Base-by-base conservation (phyloP, 2,888 invertebrate species). In the Heteropelma amictum region DNA sequence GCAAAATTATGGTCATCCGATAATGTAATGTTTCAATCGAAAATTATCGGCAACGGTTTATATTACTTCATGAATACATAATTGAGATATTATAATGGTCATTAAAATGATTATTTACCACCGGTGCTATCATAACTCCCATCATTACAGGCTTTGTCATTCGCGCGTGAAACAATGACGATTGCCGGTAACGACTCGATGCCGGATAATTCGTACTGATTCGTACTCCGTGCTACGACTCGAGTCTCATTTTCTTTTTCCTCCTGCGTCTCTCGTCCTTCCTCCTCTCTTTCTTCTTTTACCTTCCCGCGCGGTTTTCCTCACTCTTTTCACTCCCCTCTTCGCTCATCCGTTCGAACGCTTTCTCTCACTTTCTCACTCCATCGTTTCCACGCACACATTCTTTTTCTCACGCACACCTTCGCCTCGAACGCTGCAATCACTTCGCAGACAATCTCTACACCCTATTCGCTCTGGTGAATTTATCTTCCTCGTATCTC, bases 361-460 rank as follows among this genome's bases (percentile, higher is more conserved):
- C 54, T 64, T 42, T 53, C 17, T 40, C 64, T 54, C 45, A 42
- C 73, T 54, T 58, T 61, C 75, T 65, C 53, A 51, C 38, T 64
- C 61, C 65, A 64, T 78, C 63, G 53, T 54, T 54, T 67, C 47
- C 60, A 30, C 65, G 63, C 63, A 33, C 35, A 28, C 65, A 56
- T 61, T 65, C 21, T 26, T 38, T 47, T 30, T 33, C 56, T 56
- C 33, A 6, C 47, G 21, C 45, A 61, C 68, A 51, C 74, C 56
- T 71, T 56, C 53, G 54, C 47, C 14, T 23, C 64, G 53, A 42
- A 30, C 49, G 51, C 35, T 49, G 17, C 45, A 60, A 42, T 45
- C 45, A 49, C 38, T 21, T 47, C 58, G 12, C 17, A 28, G 45
- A n/a, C 21, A 28, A n/a, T 69, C 69, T 64, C 69, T 28, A 26